Evolutionary conservation across 2,113 vertebrate genomes (phyloP).

Genomic region (Aythya baeri): DNA sequence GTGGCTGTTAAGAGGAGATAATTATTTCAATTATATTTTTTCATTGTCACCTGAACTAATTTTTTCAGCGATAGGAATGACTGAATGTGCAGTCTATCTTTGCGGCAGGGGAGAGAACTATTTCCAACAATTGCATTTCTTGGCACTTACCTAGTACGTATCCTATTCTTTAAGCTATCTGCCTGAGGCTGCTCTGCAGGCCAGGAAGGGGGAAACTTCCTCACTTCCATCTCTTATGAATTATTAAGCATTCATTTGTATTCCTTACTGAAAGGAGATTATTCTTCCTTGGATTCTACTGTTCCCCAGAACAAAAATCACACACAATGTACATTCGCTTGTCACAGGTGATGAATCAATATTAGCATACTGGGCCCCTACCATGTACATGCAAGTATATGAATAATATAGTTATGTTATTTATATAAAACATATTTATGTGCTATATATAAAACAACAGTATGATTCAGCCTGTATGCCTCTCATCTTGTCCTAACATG

Average conservation of each 20-base stretch:
- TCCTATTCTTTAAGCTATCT: not conserved
- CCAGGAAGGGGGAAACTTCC: not conserved
- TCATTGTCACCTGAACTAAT: not conserved
- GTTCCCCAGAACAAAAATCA: not conserved
- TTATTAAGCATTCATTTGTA: not conserved
- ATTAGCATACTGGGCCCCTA: not conserved
- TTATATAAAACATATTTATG: not conserved
- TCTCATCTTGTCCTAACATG: not conserved
- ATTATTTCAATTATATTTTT: not conserved
- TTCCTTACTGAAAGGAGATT: not conserved
- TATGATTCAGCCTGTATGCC: not conserved
- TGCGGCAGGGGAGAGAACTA: not conserved
- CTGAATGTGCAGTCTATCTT: not conserved
- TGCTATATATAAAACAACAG: not conserved
- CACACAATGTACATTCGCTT: not conserved
- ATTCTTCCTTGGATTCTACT: slow-evolving; percentile 15
- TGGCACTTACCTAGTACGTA: not conserved
- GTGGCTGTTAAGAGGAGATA: not conserved
- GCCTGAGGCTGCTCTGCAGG: slow-evolving; percentile 23
- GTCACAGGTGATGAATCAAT: not conserved
- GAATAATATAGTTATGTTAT: not conserved
- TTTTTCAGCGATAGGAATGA: not conserved
- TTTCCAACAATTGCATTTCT: slow-evolving; percentile 22
- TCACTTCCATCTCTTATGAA: not conserved
- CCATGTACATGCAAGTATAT: too few species aligned